phyloP scores from a whole-genome alignment of 1,140 invertebrate species.

The Drosophila tristis region DNA sequence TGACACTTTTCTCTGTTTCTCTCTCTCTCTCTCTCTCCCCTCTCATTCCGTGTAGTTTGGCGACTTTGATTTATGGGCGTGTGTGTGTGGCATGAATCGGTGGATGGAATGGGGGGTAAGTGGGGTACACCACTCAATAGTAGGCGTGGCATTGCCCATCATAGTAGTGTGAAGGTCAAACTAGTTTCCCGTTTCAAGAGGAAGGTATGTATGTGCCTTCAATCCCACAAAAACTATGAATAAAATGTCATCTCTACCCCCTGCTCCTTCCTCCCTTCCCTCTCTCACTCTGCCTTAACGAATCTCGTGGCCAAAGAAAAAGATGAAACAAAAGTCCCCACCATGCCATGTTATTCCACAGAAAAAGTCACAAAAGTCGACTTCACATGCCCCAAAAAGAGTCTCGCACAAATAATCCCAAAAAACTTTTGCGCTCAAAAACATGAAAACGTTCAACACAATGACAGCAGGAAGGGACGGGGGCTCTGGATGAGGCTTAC shows the following conservation, averaged over 20 bases:
- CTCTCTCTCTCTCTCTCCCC: too few relatives aligned
- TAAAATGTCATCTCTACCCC: conserved; percentile 10
- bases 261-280: too few relatives aligned
- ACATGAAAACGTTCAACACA: conserved; percentile 75
- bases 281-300: conserved; percentile 1
- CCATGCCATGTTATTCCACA: conserved; percentile 67
- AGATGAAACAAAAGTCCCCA: conserved; percentile 74
- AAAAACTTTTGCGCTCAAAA: conserved; percentile 78
- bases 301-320: conserved; percentile 26
- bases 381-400: conserved; percentile 77
- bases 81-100: conserved; percentile 11
- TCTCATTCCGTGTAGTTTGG: conserved; percentile 66
- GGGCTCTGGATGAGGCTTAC: conserved; percentile 12
- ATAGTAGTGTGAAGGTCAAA: conserved; percentile 57
- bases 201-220: conserved; percentile 31
- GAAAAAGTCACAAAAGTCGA: conserved; percentile 77
- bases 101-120: neutral
- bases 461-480: conserved; percentile 42
- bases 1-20: conserved; percentile 57
- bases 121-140: conserved; percentile 31
- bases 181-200: conserved; percentile 37
- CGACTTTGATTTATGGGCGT: conserved; percentile 73
- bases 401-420: conserved; percentile 78
- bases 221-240: conserved; percentile 32
- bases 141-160: conserved; percentile 40